These are phyloP conservation scores for Erebia palarica DNA, from an alignment of 2,888 invertebrate genomes.

Conservation along the genomic window DNA sequence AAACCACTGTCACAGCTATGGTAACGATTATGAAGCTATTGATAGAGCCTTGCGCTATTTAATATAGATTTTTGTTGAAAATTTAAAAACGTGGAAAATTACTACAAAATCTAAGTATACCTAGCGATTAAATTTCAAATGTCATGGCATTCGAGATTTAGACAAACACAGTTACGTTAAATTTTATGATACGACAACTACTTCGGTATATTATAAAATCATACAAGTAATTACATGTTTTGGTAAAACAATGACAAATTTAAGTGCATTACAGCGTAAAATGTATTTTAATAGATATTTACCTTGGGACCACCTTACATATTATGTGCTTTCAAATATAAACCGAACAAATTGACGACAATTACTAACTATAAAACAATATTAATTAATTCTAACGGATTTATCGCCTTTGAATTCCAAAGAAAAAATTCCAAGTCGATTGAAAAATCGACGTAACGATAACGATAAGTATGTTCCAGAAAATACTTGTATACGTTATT, in stretches of 20 bases:
- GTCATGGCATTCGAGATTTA: conserved; percentile 12
- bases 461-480: no score
- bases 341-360: no score
- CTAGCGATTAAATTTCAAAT: not conserved
- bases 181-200: not conserved
- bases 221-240: conserved; percentile 8
- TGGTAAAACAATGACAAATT: not conserved
- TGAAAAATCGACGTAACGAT: no score
- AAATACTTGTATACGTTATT: no score
- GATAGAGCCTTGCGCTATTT: not conserved
- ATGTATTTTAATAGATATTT: not conserved
- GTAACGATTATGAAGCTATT: not conserved
- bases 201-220: not conserved
- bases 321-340: no score
- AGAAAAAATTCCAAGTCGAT: no score
- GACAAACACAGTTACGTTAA: not conserved
- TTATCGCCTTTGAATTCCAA: no score
- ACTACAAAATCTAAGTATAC: not conserved
- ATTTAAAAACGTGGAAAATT: not conserved
- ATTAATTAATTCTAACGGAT: no score
- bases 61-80: not conserved
- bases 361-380: no score
- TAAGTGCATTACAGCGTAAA: not conserved
- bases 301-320: not conserved
- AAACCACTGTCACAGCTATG: not conserved